Evolutionary conservation across 2,888 invertebrate species (phyloP).

Genomic region (Microdon myrmicae): DNA sequence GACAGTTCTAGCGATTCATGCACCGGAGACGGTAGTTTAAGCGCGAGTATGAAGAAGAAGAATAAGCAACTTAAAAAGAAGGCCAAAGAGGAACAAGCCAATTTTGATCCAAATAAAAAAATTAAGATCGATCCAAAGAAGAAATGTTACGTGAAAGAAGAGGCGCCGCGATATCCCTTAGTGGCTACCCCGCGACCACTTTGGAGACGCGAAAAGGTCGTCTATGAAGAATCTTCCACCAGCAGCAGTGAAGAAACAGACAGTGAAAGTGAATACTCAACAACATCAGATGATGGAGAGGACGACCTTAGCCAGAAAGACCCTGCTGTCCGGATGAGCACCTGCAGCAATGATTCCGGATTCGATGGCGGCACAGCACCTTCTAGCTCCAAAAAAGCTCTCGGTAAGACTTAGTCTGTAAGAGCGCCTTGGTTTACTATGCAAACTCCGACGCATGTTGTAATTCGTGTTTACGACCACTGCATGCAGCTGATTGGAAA

Average conservation of each 20-base stretch:
- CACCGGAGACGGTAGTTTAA: slow-evolving; percentile 62
- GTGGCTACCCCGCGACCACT: slow-evolving; percentile 74
- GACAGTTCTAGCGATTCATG: slow-evolving; percentile 62
- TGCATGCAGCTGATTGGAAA: too few relatives aligned
- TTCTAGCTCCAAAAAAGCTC: slow-evolving; percentile 73
- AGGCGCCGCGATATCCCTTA: slow-evolving; percentile 70
- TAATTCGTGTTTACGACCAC: slow-evolving; percentile 25
- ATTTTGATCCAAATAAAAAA: slow-evolving; percentile 66
- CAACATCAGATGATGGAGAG: slow-evolving; percentile 60
- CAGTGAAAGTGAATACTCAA: slow-evolving; percentile 65
- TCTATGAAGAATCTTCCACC: slow-evolving; percentile 63
- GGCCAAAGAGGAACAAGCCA: slow-evolving; percentile 61
- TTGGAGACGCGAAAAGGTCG: slow-evolving; percentile 69
- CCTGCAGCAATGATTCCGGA: slow-evolving; percentile 86
- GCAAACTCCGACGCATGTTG: neutral
- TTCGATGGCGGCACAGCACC: slow-evolving; percentile 79
- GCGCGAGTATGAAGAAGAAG: slow-evolving; percentile 66
- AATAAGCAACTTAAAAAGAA: slow-evolving; percentile 61
- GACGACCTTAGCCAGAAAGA: slow-evolving; percentile 56
- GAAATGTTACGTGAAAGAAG: slow-evolving; percentile 69
- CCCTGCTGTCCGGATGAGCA: slow-evolving; percentile 71
- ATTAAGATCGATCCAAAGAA: slow-evolving; percentile 65
- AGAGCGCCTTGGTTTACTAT: neutral
- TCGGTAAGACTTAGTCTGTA: slow-evolving; percentile 67
- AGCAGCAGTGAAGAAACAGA: slow-evolving; percentile 66